Conservation (phyloP, 2,888 invertebrate species). For the Silvanus unidentatus region DNA sequence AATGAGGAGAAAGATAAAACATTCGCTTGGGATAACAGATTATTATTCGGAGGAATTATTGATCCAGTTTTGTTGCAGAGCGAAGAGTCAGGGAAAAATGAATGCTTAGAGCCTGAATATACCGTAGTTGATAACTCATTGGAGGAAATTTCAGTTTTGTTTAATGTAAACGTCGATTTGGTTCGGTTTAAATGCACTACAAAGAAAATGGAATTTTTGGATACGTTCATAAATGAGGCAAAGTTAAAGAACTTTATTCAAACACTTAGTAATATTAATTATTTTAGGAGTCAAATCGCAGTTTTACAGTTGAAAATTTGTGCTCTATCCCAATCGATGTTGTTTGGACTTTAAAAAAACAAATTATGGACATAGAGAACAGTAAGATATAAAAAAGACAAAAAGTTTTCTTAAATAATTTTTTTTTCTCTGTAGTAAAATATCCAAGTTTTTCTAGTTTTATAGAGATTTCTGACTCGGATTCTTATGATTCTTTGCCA, state of each 20-base stretch:
- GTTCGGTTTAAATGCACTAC: slow-evolving; percentile 48
- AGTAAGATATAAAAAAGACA: not conserved
- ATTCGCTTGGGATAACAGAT: slow-evolving; percentile 46
- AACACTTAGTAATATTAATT: not conserved
- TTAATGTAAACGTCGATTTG: slow-evolving; percentile 52
- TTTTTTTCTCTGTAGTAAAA: not conserved
- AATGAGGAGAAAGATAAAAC: slow-evolving; percentile 20
- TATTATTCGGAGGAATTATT: slow-evolving; percentile 25
- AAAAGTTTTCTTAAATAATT: not conserved
- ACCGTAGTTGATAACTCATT: slow-evolving; percentile 29
- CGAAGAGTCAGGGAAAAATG: too few species aligned
- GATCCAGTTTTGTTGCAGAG: too few species aligned
- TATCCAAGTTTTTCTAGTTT: slow-evolving; percentile 4
- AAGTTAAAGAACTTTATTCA: not conserved
- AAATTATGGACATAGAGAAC: not conserved
- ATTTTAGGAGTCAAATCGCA: slow-evolving; percentile 27
- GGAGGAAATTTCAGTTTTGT: slow-evolving; percentile 45
- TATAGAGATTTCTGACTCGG: slow-evolving; percentile 26
- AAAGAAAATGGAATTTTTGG: slow-evolving; percentile 46
- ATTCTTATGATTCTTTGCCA: slow-evolving; percentile 33
- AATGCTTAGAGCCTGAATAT: slow-evolving; percentile 38
- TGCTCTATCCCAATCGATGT: slow-evolving; percentile 31
- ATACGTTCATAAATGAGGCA: slow-evolving; percentile 45
- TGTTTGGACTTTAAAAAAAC: slow-evolving; percentile 23
- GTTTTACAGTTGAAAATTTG: slow-evolving; percentile 31